These are phyloP conservation scores for Zootermopsis nevadensis DNA, from an alignment of 2,888 invertebrate genomes.

Conservation along the genomic window DNA sequence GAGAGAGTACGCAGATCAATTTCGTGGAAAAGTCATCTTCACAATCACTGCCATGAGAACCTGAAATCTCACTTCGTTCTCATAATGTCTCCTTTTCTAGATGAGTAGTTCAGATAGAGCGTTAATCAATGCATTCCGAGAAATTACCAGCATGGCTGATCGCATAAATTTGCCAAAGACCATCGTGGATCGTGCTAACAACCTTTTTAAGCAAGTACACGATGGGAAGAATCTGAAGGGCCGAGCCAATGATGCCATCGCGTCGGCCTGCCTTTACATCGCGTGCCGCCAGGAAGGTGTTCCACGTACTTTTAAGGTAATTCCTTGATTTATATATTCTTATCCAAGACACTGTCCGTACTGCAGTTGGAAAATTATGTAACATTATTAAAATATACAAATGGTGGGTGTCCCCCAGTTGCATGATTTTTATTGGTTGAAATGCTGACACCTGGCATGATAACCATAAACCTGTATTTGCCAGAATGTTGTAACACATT, in stretches of 20 bases:
- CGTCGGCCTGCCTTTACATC: constrained; percentile 98
- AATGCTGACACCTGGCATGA: too few species aligned
- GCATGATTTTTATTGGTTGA: too few species aligned
- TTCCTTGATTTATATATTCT: too few species aligned
- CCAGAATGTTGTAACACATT: neutral
- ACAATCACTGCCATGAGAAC: too few species aligned
- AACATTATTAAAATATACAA: too few species aligned
- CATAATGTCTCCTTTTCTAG: constrained; percentile 64
- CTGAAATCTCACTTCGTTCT: too few species aligned
- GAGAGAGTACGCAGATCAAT: too few species aligned
- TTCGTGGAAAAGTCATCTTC: too few species aligned
- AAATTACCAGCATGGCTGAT: constrained; percentile 98
- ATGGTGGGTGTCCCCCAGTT: too few species aligned
- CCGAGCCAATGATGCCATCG: constrained; percentile 96
- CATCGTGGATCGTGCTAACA: constrained; percentile 96
- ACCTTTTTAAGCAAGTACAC: constrained; percentile 97
- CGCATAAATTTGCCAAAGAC: constrained; percentile 96
- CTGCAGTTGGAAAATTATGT: too few species aligned
- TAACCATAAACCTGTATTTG: too few species aligned
- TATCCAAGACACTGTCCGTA: too few species aligned
- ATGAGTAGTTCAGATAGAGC: constrained; percentile 97
- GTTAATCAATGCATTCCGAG: constrained; percentile 94
- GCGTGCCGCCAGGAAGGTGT: constrained; percentile 99
- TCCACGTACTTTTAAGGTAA: constrained; percentile 93
- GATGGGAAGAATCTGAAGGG: constrained; percentile 97